Conservation (phyloP, 2,888 invertebrate species). For the Pandemis heparana region DNA sequence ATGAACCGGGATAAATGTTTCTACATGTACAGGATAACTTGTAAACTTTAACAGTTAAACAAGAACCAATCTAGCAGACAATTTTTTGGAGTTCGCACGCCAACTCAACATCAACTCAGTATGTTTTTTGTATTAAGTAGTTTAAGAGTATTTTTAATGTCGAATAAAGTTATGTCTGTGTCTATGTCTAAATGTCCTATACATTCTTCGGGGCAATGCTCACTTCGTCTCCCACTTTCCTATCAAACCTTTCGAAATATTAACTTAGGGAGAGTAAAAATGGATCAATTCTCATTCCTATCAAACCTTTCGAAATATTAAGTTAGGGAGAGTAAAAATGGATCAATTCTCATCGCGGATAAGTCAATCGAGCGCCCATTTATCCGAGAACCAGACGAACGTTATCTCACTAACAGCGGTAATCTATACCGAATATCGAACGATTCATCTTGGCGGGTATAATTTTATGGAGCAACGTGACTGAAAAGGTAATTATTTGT, state of each 20-base stretch:
- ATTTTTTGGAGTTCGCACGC: no score
- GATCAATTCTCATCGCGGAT: not conserved
- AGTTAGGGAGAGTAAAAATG: not conserved
- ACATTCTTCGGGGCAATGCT: no score
- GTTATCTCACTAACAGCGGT: constrained; percentile 8
- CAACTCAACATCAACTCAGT: no score
- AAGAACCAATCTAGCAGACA: no score
- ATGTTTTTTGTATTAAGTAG: no score
- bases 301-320: not conserved
- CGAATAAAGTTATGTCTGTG: no score
- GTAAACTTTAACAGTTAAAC: no score
- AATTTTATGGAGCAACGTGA: not conserved
- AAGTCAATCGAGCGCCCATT: not conserved
- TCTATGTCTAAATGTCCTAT: no score
- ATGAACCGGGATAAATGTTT: no score
- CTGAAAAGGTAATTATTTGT: not conserved
- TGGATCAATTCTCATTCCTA: constrained; percentile 1
- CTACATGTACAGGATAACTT: no score
- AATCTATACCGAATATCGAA: constrained; percentile 11
- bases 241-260: not conserved
- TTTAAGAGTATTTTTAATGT: no score
- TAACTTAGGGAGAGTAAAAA: not conserved
- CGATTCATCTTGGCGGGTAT: constrained; percentile 13
- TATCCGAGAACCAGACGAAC: not conserved
- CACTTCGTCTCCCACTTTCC: not conserved